These are phyloP conservation scores for Pterophyllum scalare DNA, from an alignment of 2,113 vertebrate species.

Conservation along the genomic window DNA sequence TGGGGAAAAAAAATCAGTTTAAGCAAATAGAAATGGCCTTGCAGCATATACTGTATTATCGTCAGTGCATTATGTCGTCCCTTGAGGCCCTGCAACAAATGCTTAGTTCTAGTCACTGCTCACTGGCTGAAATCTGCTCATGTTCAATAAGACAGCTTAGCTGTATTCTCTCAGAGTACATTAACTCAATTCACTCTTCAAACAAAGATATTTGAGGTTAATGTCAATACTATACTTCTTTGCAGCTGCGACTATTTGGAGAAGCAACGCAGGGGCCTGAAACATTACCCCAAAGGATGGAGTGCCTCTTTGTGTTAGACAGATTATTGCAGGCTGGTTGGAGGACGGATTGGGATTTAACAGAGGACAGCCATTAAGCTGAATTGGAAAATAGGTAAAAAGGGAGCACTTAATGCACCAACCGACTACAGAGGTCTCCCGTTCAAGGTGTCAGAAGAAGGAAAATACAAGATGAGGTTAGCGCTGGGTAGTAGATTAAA, in stretches of 20 bases:
- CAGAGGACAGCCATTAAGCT: constrained; percentile 42
- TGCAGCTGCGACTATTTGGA: constrained; percentile 30
- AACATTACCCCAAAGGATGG: constrained; percentile 27
- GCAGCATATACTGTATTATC: not conserved
- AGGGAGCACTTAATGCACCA: constrained; percentile 19
- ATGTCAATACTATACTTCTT: not conserved
- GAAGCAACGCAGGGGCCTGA: constrained; percentile 46
- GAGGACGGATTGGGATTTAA: constrained; percentile 45
- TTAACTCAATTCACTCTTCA: constrained; percentile 4
- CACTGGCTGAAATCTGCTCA: not conserved
- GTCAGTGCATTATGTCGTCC: not conserved
- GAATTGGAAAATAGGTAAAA: constrained; percentile 2
- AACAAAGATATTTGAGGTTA: constrained; percentile 2
- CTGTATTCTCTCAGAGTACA: not conserved
- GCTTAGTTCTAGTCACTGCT: not conserved
- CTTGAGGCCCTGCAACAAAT: not conserved
- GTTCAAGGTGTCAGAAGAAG: constrained; percentile 19
- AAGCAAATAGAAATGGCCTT: not conserved
- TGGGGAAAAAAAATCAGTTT: not conserved
- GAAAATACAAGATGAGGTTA: constrained; percentile 10
- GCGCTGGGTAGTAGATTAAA: not conserved
- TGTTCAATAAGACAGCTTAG: not conserved
- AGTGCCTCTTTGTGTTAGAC: constrained; percentile 55
- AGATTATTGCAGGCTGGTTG: constrained; percentile 52
- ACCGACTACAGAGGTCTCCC: not conserved